These are phyloP conservation scores for Habropoda laboriosa DNA, from an alignment of 1,140 invertebrate species.

Conservation along the genomic window DNA sequence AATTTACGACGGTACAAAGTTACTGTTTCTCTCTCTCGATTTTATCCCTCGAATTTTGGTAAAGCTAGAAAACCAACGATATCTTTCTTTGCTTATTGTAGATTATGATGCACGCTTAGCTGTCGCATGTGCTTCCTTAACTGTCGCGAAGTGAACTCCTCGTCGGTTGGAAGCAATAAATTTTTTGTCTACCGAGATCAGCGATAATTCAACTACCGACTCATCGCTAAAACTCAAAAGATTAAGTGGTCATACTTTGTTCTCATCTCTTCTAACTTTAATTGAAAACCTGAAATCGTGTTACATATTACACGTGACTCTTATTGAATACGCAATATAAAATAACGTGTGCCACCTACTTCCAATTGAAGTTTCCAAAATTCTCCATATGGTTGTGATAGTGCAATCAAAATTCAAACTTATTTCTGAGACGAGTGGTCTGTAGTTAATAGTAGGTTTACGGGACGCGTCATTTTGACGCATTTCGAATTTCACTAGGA, in stretches of 20 bases:
- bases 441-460: no score
- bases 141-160: not conserved
- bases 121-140: not conserved
- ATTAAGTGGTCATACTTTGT: not conserved
- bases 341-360: no score
- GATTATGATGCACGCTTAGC: not conserved
- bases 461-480: no score
- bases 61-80: not conserved
- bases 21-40: not conserved
- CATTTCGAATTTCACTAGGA: no score
- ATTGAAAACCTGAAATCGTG: no score
- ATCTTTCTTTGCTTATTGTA: not conserved
- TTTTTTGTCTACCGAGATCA: not conserved
- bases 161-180: not conserved
- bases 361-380: no score
- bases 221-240: not conserved
- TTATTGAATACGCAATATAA: no score
- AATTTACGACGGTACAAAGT: constrained; percentile 12
- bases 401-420: no score
- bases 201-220: not conserved
- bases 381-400: no score
- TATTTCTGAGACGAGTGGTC: no score
- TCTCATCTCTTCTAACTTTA: no score
- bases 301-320: no score
- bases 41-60: constrained; percentile 33